These are phyloP conservation scores for Aldabrachelys gigantea DNA, from an alignment of 2,113 vertebrate genomes.

Conservation along the genomic window DNA sequence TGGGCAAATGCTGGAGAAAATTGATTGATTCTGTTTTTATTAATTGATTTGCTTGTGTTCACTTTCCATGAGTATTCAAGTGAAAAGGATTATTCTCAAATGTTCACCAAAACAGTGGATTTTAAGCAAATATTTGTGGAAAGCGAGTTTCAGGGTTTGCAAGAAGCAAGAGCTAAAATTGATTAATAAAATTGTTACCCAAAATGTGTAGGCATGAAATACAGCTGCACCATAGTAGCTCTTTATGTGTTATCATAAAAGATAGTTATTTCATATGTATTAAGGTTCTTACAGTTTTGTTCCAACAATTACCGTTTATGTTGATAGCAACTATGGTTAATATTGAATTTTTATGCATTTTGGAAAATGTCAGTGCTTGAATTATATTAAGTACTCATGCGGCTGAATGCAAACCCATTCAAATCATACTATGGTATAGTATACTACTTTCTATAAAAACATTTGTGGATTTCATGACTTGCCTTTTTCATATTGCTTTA, in stretches of 20 bases:
- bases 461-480: slow-evolving; percentile 40
- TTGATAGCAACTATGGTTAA: slow-evolving; percentile 70
- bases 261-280: slow-evolving; percentile 67
- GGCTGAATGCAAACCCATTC: slow-evolving; percentile 58
- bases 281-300: slow-evolving; percentile 59
- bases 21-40: neutral
- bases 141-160: slow-evolving; percentile 36
- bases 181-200: slow-evolving; percentile 52
- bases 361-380: slow-evolving; percentile 69
- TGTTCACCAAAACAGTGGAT: slow-evolving; percentile 39
- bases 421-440: slow-evolving; percentile 1
- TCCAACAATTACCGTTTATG: slow-evolving; percentile 44
- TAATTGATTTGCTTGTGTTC: slow-evolving; percentile 1
- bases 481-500: slow-evolving; percentile 46
- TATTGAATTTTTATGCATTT: slow-evolving; percentile 62
- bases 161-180: neutral
- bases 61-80: slow-evolving; percentile 8
- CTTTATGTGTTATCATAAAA: slow-evolving; percentile 60
- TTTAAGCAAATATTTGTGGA: slow-evolving; percentile 49
- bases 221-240: slow-evolving; percentile 45
- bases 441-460: neutral
- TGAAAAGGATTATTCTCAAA: slow-evolving; percentile 54
- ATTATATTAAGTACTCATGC: slow-evolving; percentile 56
- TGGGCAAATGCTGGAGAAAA: neutral
- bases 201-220: slow-evolving; percentile 41